Conservation (phyloP, 1,140 invertebrate genomes). For the Gryon sp. region DNA sequence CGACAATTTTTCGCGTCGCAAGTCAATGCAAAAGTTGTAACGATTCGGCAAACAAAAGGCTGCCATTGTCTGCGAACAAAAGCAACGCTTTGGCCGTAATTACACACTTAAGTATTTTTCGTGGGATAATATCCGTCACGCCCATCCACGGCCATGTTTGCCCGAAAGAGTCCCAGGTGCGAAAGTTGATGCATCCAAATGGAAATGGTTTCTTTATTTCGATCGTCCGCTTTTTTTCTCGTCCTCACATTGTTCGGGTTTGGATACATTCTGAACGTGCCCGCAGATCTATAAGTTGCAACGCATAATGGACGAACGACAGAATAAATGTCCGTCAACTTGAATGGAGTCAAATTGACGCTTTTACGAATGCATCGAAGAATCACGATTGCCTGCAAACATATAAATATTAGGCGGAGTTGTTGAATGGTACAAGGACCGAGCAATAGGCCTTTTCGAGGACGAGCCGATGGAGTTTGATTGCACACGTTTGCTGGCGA, state of each 20-base stretch:
- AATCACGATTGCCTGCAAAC: slow-evolving; percentile 35
- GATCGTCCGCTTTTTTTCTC: slow-evolving; percentile 5
- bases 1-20: slow-evolving; percentile 37
- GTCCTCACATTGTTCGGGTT: slow-evolving; percentile 18
- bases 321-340: slow-evolving; percentile 32
- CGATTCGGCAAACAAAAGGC: slow-evolving; percentile 36
- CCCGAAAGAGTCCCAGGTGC: slow-evolving; percentile 66
- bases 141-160: slow-evolving; percentile 72
- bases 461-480: slow-evolving; percentile 33
- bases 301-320: slow-evolving; percentile 44
- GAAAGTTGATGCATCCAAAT: slow-evolving; percentile 49
- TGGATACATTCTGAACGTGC: slow-evolving; percentile 45
- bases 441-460: slow-evolving; percentile 9
- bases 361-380: slow-evolving; percentile 9
- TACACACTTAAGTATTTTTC: slow-evolving; percentile 50
- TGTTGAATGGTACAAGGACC: slow-evolving; percentile 14
- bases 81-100: slow-evolving; percentile 39
- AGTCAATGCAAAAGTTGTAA: slow-evolving; percentile 40
- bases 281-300: slow-evolving; percentile 31
- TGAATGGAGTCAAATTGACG: slow-evolving; percentile 51
- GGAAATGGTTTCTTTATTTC: slow-evolving; percentile 49
- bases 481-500: slow-evolving; percentile 23
- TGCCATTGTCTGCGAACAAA: slow-evolving; percentile 45
- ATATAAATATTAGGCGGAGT: slow-evolving; percentile 48
- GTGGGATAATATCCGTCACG: slow-evolving; percentile 70